Evolutionary conservation across 2,797 vertebrate genomes (phyloP).

Genomic region (Pempheris klunzingeri): DNA sequence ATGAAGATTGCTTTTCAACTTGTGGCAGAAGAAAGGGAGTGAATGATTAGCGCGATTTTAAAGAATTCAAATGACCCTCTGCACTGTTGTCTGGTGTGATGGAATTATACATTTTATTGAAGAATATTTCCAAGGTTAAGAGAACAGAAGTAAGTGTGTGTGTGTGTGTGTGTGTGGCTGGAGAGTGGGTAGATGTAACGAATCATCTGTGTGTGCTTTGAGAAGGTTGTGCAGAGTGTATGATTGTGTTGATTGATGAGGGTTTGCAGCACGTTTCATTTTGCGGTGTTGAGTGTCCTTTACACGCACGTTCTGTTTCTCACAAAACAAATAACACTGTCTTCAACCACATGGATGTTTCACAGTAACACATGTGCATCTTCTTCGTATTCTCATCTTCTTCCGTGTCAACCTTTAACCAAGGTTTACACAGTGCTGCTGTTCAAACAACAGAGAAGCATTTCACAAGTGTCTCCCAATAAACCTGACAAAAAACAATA

Average conservation of each 20-base stretch:
- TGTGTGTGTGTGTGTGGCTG: too few species aligned
- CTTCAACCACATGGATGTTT: conserved; percentile 23
- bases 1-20: conserved; percentile 62
- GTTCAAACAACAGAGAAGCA: conserved; percentile 42
- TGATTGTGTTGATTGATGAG: conserved; percentile 47
- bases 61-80: conserved; percentile 56
- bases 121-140: conserved; percentile 65
- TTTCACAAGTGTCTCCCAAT: conserved; percentile 42
- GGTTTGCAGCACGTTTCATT: conserved; percentile 33
- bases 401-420: conserved; percentile 55
- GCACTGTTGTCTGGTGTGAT: conserved; percentile 48
- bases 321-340: conserved; percentile 16
- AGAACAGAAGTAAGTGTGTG: conserved; percentile 29
- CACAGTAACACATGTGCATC: conserved; percentile 33
- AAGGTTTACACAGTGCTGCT: conserved; percentile 37
- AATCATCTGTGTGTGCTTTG: conserved; percentile 33
- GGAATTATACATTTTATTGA: conserved; percentile 55
- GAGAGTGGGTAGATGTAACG: conserved; percentile 25
- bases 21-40: conserved; percentile 22
- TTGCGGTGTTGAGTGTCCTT: conserved; percentile 31
- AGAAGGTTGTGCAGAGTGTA: background rate
- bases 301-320: conserved; percentile 23
- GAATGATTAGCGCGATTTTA: conserved; percentile 62
- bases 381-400: conserved; percentile 30
- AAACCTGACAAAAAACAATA: conserved; percentile 57